Evolutionary conservation across 2,797 vertebrate species (phyloP).

Genomic region (Diglossa cyanea): DNA sequence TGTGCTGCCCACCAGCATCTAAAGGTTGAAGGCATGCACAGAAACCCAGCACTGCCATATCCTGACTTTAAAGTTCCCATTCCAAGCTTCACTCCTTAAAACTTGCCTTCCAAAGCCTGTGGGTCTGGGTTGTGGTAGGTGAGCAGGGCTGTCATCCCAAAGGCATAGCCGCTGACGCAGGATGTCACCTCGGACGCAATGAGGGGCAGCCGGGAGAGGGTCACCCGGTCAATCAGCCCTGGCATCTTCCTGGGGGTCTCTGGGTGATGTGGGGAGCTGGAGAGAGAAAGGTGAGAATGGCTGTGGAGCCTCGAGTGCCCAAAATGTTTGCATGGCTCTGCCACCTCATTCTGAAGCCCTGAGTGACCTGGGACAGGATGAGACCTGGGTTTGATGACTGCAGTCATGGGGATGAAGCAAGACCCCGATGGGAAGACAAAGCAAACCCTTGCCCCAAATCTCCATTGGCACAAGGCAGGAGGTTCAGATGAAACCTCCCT

Average conservation of each 20-base stretch:
- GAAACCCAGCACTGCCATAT: neutral
- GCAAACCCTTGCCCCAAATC: neutral
- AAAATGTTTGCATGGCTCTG: rapidly evolving
- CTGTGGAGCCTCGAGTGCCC: rapidly evolving
- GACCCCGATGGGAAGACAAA: neutral
- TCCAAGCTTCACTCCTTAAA: neutral
- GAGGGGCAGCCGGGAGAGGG: conserved; percentile 83
- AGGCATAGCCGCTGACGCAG: conserved; percentile 90
- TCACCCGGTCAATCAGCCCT: conserved; percentile 87
- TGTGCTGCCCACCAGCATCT: neutral
- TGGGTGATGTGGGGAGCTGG: neutral
- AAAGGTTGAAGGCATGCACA: neutral
- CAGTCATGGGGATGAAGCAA: neutral
- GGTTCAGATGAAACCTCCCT: neutral
- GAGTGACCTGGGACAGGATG: rapidly evolving
- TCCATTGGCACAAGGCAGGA: rapidly evolving
- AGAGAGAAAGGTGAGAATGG: neutral
- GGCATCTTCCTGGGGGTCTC: conserved; percentile 78
- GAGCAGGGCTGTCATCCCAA: conserved; percentile 91
- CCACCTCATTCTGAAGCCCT: neutral
- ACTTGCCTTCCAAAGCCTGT: conserved; percentile 89
- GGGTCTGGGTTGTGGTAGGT: conserved; percentile 91
- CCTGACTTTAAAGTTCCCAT: neutral
- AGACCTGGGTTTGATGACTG: neutral
- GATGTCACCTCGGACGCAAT: conserved; percentile 87